These are phyloP conservation scores for Embiotoca jacksoni DNA, from an alignment of 2,113 vertebrate genomes.

Conservation along the genomic window DNA sequence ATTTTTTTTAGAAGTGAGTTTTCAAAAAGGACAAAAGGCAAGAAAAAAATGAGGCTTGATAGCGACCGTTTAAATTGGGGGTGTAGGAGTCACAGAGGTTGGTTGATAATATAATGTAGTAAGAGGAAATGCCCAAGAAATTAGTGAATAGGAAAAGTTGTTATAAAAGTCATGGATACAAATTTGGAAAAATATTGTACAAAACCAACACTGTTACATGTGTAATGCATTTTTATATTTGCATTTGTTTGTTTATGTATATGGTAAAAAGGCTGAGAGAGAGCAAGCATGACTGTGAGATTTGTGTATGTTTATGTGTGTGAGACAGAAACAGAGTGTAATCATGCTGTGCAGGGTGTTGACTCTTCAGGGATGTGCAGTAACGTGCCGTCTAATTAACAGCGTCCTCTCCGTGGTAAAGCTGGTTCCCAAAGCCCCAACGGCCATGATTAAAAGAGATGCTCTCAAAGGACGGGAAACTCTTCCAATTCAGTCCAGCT, in stretches of 20 bases:
- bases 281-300: not conserved
- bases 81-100: not conserved
- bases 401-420: conserved; percentile 76
- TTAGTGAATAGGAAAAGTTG: not conserved
- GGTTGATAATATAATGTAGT: conserved; percentile 11
- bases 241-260: conserved; percentile 4
- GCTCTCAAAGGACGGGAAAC: conserved; percentile 77
- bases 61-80: not conserved
- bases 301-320: conserved; percentile 38
- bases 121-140: conserved; percentile 9
- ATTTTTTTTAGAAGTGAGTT: too few species aligned
- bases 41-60: too few species aligned
- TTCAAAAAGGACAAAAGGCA: too few species aligned
- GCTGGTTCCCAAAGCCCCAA: conserved; percentile 75
- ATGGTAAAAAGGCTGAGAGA: not conserved
- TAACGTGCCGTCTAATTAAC: conserved; percentile 81
- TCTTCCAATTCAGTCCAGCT: conserved; percentile 75
- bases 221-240: conserved; percentile 18
- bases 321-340: conserved; percentile 50
- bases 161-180: not conserved
- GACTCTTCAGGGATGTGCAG: conserved; percentile 76
- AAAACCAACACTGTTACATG: conserved; percentile 4
- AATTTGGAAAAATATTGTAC: not conserved
- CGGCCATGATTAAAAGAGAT: conserved; percentile 85
- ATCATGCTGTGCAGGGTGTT: conserved; percentile 70